phyloP scores from a whole-genome alignment of 2,797 vertebrate species.

The Lagodon rhomboides region DNA sequence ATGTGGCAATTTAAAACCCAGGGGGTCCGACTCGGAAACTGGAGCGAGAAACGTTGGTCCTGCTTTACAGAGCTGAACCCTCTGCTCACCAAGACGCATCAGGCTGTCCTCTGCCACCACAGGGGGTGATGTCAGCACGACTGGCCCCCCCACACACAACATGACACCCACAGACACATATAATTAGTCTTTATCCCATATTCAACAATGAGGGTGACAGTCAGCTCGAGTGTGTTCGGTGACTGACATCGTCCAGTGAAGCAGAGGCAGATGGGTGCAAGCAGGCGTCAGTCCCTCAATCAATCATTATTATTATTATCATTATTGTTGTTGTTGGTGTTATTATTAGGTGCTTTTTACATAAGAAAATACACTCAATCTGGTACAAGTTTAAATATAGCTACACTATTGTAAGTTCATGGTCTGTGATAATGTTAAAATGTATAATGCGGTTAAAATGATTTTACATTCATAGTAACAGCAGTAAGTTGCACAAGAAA shows the following conservation, averaged over 20 bases:
- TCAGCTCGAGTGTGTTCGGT: constrained; percentile 17
- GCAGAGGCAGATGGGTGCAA: constrained; percentile 31
- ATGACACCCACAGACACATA: constrained; percentile 55
- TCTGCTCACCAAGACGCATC: constrained; percentile 44
- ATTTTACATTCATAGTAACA: no score
- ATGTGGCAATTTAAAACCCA: constrained; percentile 74
- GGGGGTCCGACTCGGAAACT: constrained; percentile 70
- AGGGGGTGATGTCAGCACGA: constrained; percentile 59
- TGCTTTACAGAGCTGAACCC: constrained; percentile 42
- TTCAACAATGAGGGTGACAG: constrained; percentile 58
- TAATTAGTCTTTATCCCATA: constrained; percentile 67
- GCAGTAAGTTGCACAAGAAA: no score
- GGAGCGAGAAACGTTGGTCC: constrained; percentile 46
- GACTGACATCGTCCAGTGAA: constrained; percentile 31
- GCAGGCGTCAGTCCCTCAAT: constrained; percentile 11
- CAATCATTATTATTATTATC: background rate
- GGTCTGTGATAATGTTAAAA: no score
- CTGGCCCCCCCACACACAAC: constrained; percentile 22
- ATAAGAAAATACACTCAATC: no score
- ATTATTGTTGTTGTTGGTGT: no score
- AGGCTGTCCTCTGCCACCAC: constrained; percentile 52
- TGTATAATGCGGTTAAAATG: no score
- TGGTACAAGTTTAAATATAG: no score
- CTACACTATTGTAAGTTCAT: no score
- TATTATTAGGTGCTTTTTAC: no score